Percentiles rank a stretch among this genome's conserved stretches.
phyloP scores from a whole-genome alignment of 2,797 vertebrate species.

The Trichosurus vulpecula region DNA sequence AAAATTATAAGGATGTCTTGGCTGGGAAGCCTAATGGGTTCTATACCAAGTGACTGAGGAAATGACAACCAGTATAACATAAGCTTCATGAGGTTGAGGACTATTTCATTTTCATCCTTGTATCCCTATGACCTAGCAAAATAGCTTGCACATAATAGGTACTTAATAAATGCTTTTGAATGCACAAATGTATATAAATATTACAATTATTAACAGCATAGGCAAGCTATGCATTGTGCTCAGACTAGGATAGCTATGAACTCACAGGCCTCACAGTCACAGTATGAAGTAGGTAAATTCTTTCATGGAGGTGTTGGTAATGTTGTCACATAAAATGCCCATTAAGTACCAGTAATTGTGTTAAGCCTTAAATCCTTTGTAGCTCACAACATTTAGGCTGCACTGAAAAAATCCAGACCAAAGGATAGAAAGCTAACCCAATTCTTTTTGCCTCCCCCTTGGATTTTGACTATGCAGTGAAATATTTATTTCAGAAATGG shows the following conservation, averaged over 20 bases:
- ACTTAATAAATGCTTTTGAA: not conserved
- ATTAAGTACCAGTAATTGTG: not conserved
- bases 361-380: not conserved
- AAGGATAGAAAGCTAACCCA: not conserved
- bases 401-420: not conserved
- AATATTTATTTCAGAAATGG: slow-evolving; percentile 68
- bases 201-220: not conserved
- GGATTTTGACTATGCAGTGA: slow-evolving; percentile 23
- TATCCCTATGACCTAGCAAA: not conserved
- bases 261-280: not conserved
- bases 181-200: not conserved
- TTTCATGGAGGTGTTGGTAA: not conserved
- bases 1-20: not conserved
- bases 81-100: not conserved
- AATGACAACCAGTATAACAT: not conserved
- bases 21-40: not conserved
- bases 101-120: not conserved
- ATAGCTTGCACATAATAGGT: not conserved
- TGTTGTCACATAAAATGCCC: not conserved
- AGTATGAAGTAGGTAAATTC: not conserved
- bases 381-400: not conserved
- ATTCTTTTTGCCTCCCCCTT: slow-evolving; percentile 14
- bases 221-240: not conserved
- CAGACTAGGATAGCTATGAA: not conserved
- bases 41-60: not conserved